Conservation (phyloP, 2,113 vertebrate genomes). For the Neotragus pygmaeus region DNA sequence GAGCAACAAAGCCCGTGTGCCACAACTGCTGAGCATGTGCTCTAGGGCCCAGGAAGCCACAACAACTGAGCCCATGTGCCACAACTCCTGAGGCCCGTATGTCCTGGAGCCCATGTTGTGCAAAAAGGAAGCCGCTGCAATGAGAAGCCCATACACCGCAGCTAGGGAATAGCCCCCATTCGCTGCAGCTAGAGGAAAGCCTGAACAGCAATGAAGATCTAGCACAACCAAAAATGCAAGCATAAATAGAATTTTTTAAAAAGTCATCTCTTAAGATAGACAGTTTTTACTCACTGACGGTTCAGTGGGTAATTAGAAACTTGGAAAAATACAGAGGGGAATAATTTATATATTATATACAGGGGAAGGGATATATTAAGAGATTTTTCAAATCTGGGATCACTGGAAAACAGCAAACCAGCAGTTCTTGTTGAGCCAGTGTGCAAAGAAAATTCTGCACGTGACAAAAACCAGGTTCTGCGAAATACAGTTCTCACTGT, state of each 20-base stretch:
- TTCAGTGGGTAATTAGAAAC: background rate
- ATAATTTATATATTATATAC: background rate
- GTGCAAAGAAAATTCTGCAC: background rate
- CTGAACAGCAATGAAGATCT: background rate
- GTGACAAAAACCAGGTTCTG: background rate
- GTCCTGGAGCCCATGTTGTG: background rate
- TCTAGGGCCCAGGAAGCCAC: background rate
- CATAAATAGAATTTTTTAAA: background rate
- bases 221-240: background rate
- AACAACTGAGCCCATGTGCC: background rate
- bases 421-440: background rate
- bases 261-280: background rate
- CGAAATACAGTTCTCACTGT: background rate
- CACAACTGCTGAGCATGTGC: background rate
- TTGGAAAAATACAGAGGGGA: background rate
- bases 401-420: background rate
- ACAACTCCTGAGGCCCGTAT: background rate
- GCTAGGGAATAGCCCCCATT: background rate
- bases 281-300: background rate
- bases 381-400: slow-evolving; percentile 1
- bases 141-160: background rate
- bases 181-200: background rate
- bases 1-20: background rate
- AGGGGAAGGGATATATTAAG: background rate
- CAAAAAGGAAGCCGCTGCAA: background rate